phyloP scores from a whole-genome alignment of 2,113 vertebrate genomes.

The Symphodus melops region DNA sequence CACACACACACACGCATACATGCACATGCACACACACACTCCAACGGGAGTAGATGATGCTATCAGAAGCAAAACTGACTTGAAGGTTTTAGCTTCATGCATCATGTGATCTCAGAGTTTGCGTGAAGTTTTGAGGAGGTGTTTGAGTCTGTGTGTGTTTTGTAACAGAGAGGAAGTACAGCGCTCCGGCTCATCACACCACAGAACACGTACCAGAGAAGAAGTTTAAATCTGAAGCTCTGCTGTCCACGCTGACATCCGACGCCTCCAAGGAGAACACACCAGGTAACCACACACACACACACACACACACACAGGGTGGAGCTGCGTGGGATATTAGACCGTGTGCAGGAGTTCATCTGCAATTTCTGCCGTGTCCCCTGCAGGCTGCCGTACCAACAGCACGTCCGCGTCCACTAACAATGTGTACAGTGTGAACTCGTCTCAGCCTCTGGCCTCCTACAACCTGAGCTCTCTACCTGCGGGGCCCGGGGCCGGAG shows the following conservation, averaged over 20 bases:
- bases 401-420: conserved; percentile 90
- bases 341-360: too few relatives aligned
- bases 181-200: conserved; percentile 91
- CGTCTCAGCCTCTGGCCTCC: conserved; percentile 92
- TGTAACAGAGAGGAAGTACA: conserved; percentile 94
- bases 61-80: too few relatives aligned
- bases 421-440: conserved; percentile 92
- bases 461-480: conserved; percentile 95
- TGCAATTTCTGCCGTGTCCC: not conserved
- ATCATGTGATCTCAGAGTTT: too few relatives aligned
- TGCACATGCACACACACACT: too few relatives aligned
- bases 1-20: too few relatives aligned
- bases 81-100: too few relatives aligned
- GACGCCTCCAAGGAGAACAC: conserved; percentile 98
- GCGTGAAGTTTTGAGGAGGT: too few relatives aligned
- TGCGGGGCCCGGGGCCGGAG: conserved; percentile 88
- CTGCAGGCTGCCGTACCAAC: conserved; percentile 92
- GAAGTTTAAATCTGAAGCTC: conserved; percentile 99
- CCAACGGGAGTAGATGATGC: too few relatives aligned
- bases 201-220: conserved; percentile 97
- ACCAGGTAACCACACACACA: conserved; percentile 79
- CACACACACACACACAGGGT: too few relatives aligned
- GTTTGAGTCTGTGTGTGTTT: not conserved
- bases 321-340: too few relatives aligned
- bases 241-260: conserved; percentile 96